Conservation (phyloP, 2,888 invertebrate genomes). For the Agrochola litura region DNA sequence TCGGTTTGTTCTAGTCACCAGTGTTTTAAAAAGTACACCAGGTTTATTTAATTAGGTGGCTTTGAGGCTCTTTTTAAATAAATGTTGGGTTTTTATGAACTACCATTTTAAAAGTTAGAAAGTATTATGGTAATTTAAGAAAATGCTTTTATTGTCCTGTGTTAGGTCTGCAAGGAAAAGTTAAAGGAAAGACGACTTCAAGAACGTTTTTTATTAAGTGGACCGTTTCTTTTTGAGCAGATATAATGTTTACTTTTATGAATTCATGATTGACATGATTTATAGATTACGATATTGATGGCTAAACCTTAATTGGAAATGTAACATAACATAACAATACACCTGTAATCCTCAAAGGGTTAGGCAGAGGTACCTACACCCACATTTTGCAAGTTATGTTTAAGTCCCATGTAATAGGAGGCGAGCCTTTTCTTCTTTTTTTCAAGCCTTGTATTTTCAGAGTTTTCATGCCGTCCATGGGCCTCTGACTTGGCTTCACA, state of each 20-base stretch:
- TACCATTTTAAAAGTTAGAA: conserved; percentile 11
- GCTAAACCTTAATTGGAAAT: neutral
- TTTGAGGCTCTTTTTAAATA: conserved; percentile 7
- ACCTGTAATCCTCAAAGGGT: neutral
- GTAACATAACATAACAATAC: neutral
- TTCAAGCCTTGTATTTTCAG: no score
- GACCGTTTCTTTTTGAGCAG: neutral
- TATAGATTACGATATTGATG: neutral
- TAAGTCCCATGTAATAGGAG: neutral
- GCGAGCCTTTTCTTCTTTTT: neutral
- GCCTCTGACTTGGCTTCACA: no score
- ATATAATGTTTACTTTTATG: neutral
- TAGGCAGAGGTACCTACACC: neutral
- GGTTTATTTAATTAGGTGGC: conserved; percentile 32
- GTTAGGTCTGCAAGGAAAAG: neutral
- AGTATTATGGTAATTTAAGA: conserved; percentile 12
- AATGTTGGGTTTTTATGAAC: conserved; percentile 22
- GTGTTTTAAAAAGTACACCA: conserved; percentile 8
- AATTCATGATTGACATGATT: neutral
- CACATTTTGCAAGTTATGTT: neutral
- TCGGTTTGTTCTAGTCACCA: conserved; percentile 37
- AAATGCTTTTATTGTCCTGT: conserved; percentile 15
- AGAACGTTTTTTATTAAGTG: neutral
- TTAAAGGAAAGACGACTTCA: neutral
- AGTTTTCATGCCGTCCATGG: no score